Conservation (phyloP, 2,797 vertebrate genomes). For the Rhadinocentrus ornatus region DNA sequence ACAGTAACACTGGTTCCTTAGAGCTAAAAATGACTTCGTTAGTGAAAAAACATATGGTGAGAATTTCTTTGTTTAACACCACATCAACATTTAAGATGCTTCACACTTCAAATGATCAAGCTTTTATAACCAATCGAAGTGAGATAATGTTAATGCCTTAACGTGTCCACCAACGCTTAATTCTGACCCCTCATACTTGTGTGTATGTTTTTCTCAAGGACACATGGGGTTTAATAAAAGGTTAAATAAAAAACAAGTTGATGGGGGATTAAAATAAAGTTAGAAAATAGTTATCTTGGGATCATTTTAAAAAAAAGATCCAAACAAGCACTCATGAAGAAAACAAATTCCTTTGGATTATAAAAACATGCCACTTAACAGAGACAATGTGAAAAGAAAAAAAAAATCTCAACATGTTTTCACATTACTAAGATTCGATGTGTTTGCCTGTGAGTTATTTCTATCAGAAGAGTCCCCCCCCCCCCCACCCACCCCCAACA, state of each 20-base stretch:
- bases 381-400: neutral
- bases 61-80: too few relatives aligned
- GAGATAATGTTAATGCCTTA: too few relatives aligned
- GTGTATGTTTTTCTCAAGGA: neutral
- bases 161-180: too few relatives aligned
- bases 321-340: neutral
- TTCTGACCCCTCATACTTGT: too few relatives aligned
- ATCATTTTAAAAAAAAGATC: conserved; percentile 1
- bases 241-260: neutral
- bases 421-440: conserved; percentile 31
- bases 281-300: neutral
- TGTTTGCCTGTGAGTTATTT: conserved; percentile 67
- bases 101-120: too few relatives aligned
- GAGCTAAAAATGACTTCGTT: too few relatives aligned
- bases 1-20: too few relatives aligned
- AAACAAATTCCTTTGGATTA: conserved; percentile 3
- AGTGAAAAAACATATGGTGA: too few relatives aligned
- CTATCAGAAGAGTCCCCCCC: conserved; percentile 40
- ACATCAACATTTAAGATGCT: too few relatives aligned
- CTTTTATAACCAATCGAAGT: too few relatives aligned
- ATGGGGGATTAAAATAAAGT: neutral
- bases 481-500: neutral
- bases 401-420: conserved; percentile 15
- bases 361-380: conserved; percentile 12
- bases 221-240: neutral